Evolutionary conservation across 2,797 vertebrate species (phyloP).

Genomic region (Poeciliopsis infans): DNA sequence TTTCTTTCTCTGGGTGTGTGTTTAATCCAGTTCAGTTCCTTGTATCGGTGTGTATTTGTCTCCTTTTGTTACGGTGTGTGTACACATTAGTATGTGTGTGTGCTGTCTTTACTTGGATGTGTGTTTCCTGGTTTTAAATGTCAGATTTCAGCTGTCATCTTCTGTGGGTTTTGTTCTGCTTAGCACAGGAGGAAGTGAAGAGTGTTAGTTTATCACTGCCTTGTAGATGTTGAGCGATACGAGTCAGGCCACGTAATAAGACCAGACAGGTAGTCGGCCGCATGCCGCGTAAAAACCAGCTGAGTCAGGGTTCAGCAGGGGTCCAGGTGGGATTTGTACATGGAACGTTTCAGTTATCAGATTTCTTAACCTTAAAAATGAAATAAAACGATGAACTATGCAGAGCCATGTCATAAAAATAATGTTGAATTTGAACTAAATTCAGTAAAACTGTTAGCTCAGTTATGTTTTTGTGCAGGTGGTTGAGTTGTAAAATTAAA

Average conservation of each 20-base stretch:
- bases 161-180: conserved; percentile 52
- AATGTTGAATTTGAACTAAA: neutral
- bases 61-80: conserved; percentile 3
- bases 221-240: conserved; percentile 46
- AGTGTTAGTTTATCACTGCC: conserved; percentile 46
- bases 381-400: neutral
- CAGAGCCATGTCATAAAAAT: neutral
- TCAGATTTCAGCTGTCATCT: conserved; percentile 52
- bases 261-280: conserved; percentile 8
- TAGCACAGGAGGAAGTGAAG: conserved; percentile 35
- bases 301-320: neutral
- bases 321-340: neutral
- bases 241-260: conserved; percentile 29
- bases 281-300: conserved; percentile 3
- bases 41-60: neutral
- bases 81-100: neutral
- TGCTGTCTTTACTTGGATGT: conserved; percentile 10
- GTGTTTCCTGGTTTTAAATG: conserved; percentile 58
- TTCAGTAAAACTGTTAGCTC: neutral
- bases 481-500: neutral
- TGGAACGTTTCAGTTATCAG: neutral
- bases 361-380: neutral
- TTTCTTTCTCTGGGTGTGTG: neutral
- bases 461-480: neutral
- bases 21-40: neutral